Evolutionary conservation across 2,888 invertebrate genomes (phyloP), one percentile per base, ranked within the genome.

Genomic region (Opisthograptis luteolata): DNA sequence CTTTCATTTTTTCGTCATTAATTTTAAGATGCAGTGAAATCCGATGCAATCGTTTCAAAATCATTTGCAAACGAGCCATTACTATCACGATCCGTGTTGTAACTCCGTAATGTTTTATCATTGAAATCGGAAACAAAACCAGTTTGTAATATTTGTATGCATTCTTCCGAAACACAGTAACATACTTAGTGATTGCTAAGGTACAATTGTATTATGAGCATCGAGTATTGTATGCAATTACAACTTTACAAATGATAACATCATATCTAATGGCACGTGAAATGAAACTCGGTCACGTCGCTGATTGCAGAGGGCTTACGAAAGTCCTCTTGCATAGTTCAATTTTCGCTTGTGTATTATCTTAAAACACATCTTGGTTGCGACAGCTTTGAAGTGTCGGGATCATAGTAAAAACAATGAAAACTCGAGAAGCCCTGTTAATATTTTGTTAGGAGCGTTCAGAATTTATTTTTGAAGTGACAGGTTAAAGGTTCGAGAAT

Each of bases 241-340:
- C n/a, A n/a, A n/a, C n/a, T n/a, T 51, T 45, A 44, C 30, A 34
- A 50, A 64, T 67, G 67, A 67, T 69, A 66, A n/a, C n/a, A n/a
- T 64, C 56, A 55, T 65, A 65, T 63, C 58, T 73, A 76, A 71
- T 64, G 62, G 68, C 54, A 73, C 66, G 67, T 72, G 68, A 67
- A 73, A 32, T 49, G 42, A 58, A 72, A 65, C 56, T 58, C 70
- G 68, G 69, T 58, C 68, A 61, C 49, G 60, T 70, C 69, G 69
- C 68, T 60, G 27, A 15, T 27, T 39, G 52, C 55, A 39, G 56
- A 39, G 55, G 53, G 56, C 63, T 72, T 70, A 62, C 65, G 70
- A 72, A 72, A 70, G 60, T 48, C 34, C 57, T 55, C 47, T 60
- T 67, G 58, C 63, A 51, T 46, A 58, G 46, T 52, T 51, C 49